Evolutionary conservation across 2,888 invertebrate species (phyloP), one percentile per base, ranked within the genome.

Genomic region (Heteromyza rotundicornis): DNA sequence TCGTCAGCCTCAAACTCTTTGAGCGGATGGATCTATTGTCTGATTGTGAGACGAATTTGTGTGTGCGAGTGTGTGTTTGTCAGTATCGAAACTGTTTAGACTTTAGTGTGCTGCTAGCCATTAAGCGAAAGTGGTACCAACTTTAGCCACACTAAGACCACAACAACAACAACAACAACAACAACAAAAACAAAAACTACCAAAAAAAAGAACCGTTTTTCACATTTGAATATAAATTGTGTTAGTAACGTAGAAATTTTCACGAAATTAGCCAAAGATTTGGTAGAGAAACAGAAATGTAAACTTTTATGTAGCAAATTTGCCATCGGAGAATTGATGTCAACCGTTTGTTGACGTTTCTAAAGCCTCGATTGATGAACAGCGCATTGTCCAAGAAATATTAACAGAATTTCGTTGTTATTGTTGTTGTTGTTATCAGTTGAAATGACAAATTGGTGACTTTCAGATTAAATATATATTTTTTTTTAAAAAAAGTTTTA

Each of bases 161-260:
- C 47, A 22, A 47, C 24, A 55, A 54, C 54, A 67, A 64, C 54
- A 68, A 63, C 60, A 60, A 56, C 22, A 44, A 20, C 24, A 65
- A 64, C 62, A 64, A 66, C 47, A 57, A 14, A 7, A 44, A 50
- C 50, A 40, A 40, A 40, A 54, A 27, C 23, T 53, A 47, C 22
- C 47, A 65, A 55, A 53, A 60, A 58, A 70, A 72, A 72, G 69
- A 71, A 75, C 74, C 74, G 75, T 75, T 75, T 69, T 67, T 63
- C 66, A 65, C 69, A 73, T 76, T 70, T 68, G 66, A 73, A 76
- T 71, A 66, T 50, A 60, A 63, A 59, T 62, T 49, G 35, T 53
- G 19, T 23, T 22, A 22, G 32, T 16, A 59, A 50, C 50, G 50
- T 61, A 44, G 17, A 32, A 52, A 60, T 36, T 20, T 27, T 24